Percentiles rank a stretch among this genome's conserved stretches.
These are phyloP conservation scores for Garra rufa DNA, from an alignment of 2,113 vertebrate species.

Conservation along the genomic window DNA sequence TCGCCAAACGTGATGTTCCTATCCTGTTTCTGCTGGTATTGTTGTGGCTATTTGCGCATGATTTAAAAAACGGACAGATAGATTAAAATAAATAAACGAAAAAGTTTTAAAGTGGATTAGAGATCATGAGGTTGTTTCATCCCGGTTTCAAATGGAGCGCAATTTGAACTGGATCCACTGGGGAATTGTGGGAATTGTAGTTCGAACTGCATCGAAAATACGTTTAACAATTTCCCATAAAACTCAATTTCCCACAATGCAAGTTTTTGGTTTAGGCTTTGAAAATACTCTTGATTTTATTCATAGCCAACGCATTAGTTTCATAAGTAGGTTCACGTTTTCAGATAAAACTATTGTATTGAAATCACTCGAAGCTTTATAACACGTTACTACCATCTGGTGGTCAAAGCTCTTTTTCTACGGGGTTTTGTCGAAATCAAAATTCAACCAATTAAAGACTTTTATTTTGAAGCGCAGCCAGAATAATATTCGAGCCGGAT, in stretches of 20 bases:
- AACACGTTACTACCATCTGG: not conserved
- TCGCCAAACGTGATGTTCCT: not conserved
- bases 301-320: not conserved
- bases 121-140: not conserved
- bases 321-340: not conserved
- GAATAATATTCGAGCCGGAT: constrained; percentile 13
- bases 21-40: not conserved
- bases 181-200: constrained; percentile 59
- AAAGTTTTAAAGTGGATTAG: not conserved
- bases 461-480: constrained; percentile 29
- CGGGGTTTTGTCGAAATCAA: too few species aligned
- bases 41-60: not conserved
- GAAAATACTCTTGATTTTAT: not conserved
- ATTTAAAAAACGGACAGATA: not conserved
- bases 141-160: not conserved
- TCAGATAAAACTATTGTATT: not conserved
- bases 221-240: not conserved
- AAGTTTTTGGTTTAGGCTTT: not conserved
- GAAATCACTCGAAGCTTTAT: not conserved
- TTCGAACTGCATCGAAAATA: not conserved
- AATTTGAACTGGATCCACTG: constrained; percentile 18
- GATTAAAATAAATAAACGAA: not conserved
- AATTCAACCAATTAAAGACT: not conserved
- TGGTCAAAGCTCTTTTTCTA: too few species aligned
- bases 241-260: constrained; percentile 66